Conservation (phyloP, 2,797 vertebrate genomes). For the Limosa lapponica region DNA sequence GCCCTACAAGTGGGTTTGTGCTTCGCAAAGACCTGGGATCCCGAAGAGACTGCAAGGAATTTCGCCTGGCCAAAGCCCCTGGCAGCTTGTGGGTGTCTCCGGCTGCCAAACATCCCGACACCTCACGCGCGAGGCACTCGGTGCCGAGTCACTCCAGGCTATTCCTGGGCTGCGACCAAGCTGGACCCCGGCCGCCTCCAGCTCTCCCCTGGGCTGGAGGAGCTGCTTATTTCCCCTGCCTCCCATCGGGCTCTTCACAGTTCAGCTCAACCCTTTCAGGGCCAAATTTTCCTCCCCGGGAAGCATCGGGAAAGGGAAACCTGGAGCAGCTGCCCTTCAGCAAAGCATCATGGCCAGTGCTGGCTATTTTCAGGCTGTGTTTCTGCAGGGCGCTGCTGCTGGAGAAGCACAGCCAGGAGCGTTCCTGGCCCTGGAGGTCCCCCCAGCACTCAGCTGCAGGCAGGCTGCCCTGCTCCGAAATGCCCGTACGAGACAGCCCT, state of each 20-base stretch:
- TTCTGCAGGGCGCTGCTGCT: not conserved
- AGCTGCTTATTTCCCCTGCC: not conserved
- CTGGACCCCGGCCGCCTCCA: not conserved
- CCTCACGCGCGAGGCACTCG: accelerated
- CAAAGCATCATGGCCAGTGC: accelerated
- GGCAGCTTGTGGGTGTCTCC: not conserved
- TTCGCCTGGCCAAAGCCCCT: accelerated
- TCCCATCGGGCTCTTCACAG: not conserved
- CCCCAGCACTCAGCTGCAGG: not conserved
- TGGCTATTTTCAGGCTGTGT: not conserved
- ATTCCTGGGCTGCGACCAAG: not conserved
- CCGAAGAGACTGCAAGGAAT: not conserved
- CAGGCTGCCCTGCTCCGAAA: not conserved
- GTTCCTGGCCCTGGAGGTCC: not conserved
- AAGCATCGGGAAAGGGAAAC: not conserved
- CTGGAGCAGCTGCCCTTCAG: accelerated
- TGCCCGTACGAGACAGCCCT: not conserved
- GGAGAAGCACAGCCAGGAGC: not conserved
- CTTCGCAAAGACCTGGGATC: not conserved
- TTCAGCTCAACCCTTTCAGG: not conserved
- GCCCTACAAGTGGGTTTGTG: not conserved
- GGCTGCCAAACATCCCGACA: not conserved
- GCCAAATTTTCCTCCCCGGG: not conserved
- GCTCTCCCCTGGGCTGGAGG: not conserved
- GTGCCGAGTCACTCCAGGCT: not conserved